These are phyloP conservation scores for Laothoe populi DNA, from an alignment of 2,888 invertebrate genomes.

Conservation along the genomic window DNA sequence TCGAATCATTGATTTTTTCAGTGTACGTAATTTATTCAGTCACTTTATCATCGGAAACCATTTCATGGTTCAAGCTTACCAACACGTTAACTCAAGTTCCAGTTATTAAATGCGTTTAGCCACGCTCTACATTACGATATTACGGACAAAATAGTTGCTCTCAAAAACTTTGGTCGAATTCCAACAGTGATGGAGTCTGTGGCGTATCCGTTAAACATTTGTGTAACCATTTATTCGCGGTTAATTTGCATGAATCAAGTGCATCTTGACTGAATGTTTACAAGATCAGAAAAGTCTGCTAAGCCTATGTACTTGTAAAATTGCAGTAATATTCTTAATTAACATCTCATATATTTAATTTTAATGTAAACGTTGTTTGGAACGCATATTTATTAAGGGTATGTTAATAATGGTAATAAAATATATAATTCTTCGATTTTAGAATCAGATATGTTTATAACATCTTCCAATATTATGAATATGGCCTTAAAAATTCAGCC, in stretches of 20 bases:
- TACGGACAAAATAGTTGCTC: background rate
- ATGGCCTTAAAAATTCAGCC: no score
- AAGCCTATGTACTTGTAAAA: no score
- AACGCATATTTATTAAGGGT: no score
- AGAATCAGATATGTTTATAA: no score
- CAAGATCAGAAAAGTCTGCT: background rate
- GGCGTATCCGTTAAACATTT: background rate
- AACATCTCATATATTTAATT: no score
- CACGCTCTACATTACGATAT: conserved; percentile 38
- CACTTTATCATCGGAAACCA: conserved; percentile 36
- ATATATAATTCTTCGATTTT: no score
- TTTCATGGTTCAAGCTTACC: conserved; percentile 43
- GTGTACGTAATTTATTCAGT: conserved; percentile 11
- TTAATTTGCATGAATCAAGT: background rate
- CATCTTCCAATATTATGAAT: no score
- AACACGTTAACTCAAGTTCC: conserved; percentile 36
- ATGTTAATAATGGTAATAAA: no score
- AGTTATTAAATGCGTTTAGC: conserved; percentile 39
- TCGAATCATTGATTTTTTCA: conserved; percentile 11
- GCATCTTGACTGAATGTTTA: conserved; percentile 3
- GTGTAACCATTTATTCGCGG: background rate
- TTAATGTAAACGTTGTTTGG: no score
- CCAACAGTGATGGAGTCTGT: background rate
- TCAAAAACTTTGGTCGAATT: background rate
- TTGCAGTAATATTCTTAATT: no score